These are phyloP conservation scores for Penaeus japonicus DNA, from an alignment of 1,140 invertebrate species.

Conservation along the genomic window DNA sequence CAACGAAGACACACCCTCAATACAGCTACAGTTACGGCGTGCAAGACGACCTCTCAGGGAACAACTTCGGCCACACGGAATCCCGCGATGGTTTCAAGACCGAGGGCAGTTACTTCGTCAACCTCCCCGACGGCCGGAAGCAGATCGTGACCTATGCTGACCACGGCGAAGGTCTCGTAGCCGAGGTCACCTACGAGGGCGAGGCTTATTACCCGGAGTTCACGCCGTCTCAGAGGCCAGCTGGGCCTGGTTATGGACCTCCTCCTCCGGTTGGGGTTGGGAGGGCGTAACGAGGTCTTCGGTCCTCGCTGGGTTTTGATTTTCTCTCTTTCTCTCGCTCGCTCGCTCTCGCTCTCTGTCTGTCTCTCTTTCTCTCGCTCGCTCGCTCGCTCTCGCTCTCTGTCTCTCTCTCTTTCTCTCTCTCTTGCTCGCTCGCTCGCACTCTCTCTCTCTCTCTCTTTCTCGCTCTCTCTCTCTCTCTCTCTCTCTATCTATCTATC, in stretches of 20 bases:
- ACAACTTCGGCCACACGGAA: background rate
- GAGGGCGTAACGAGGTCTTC: background rate
- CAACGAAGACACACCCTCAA: background rate
- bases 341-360: too few relatives aligned
- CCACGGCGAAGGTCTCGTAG: constrained; percentile 15
- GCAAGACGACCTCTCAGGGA: background rate
- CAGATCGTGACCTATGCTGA: constrained; percentile 20
- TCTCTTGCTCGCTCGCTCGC: too few relatives aligned
- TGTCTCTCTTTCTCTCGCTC: too few relatives aligned
- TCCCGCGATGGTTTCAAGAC: constrained; percentile 13
- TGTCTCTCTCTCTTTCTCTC: too few relatives aligned
- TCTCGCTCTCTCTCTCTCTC: too few relatives aligned
- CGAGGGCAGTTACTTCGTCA: constrained; percentile 14
- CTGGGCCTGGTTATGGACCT: background rate
- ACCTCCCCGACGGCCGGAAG: constrained; percentile 31
- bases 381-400: too few relatives aligned
- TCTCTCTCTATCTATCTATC: too few relatives aligned
- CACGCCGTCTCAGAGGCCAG: background rate
- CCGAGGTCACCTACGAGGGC: constrained; percentile 23
- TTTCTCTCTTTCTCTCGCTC: too few relatives aligned
- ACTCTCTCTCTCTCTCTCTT: too few relatives aligned
- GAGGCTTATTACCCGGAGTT: constrained; percentile 11
- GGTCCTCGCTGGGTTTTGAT: background rate
- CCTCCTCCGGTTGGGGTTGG: background rate
- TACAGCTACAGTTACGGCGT: constrained; percentile 34